Evolutionary conservation across 2,797 vertebrate species (phyloP), one percentile per base, ranked within the genome.

Genomic region (Crenichthys baileyi): DNA sequence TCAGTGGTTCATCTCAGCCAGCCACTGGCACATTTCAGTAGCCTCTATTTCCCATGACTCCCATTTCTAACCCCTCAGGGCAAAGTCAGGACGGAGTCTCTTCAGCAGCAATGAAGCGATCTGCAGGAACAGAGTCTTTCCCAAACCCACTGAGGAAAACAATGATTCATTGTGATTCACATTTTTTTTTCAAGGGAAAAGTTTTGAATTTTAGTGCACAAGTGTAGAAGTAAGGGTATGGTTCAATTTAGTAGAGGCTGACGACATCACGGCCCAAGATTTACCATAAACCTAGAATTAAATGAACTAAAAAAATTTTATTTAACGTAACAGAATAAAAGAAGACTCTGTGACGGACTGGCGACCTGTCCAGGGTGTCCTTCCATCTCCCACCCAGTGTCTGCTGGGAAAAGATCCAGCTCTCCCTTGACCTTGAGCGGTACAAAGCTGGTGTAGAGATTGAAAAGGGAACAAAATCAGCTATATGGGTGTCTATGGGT

Each of bases 1-100:
- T 87, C 73, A 16, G 63, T 0, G n/a, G 87, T 92, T 93, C 72
- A 87, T 79, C 85, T 88, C 83, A 67, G 29, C 12, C 61, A 79
- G 88, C 87, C 88, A 77, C 78, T 80, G 87, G 91, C 84, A 86
- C 80, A 87, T 88, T 90, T 93, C 84, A 86, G 75, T 83, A 79
- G 80, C 67, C 74, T 83, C 74, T 58, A 76, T 90, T 93, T 93
- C 93, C 89, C 91, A 91, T 83, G 85, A 82, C 85, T 88, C 83
- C 79, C 65, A 76, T 67, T 72, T 72, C 56, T 81, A 75, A 0
- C 24, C 79, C 91, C 87, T 90, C 83, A 73, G 89, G 90, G 82
- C 77, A 67, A 89, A 83, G 84, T 88, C 63, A 12, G 8, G 8
- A 77, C 80, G 53, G 72, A 79, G 84, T 77, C 31, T 80, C 82